Base-by-base conservation (phyloP, 1,140 invertebrate species). In the Lepidurus arcticus region DNA sequence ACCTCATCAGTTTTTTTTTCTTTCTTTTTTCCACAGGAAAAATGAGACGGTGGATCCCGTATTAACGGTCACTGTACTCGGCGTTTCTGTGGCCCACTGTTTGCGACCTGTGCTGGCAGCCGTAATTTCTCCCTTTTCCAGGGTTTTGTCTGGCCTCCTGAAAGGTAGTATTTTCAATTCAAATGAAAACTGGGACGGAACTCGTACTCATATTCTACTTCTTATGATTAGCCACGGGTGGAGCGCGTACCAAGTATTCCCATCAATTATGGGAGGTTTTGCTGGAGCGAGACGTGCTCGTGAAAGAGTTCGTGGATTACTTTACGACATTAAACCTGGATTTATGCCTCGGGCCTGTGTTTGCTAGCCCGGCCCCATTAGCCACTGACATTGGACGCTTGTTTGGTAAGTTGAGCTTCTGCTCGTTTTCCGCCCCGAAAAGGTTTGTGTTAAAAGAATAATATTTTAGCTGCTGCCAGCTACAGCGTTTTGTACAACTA, bases 401-500 rank as follows among this genome's bases (percentile, higher is more conserved):
- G 26, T 43, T 73, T 73, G 42, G 79, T 79, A 16, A 76, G 76
- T 76, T n/a, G 10, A 21, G 44, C 16, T 76, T 73, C n/a, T 76
- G 34, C 9, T 45, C 26, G 11, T 76, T 76, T 76, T 34, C 7
- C 7, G 16, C 13, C 11, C 26, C 7, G 45, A 44, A 76, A 44
- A 0, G 45, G 26, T 74, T 16, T 76, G 34, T 34, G 34, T 34
- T 34, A 34, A 21, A 47, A 76, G 21, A 76, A 10, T 75, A 6
- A 34, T 11, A 34, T 75, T 42, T 34, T 73, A 83, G 82, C 79
- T 65, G 79, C 80, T 8, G 53, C 76, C 21, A 26, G 74, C 7
- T 84, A 85, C 78, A 84, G 83, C 16, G 78, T 80, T 42, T 43
- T 84, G 43, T 85, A 82, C 80, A 85, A 84, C 78, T 77, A 83